Conservation (phyloP, 2,113 vertebrate genomes). For the Haliaeetus leucogaster region DNA sequence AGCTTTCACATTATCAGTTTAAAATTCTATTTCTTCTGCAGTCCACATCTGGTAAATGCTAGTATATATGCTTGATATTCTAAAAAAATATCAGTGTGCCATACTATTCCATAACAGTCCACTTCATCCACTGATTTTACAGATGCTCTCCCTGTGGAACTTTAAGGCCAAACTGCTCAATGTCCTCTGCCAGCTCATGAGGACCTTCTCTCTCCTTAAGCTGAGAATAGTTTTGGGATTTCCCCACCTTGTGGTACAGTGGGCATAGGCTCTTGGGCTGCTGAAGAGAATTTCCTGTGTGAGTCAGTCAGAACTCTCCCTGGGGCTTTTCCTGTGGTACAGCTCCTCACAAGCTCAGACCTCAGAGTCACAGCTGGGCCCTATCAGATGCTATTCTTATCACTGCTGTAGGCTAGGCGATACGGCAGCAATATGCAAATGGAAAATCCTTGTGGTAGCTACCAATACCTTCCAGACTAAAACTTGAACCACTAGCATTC, state of each 20-base stretch:
- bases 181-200: neutral
- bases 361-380: neutral
- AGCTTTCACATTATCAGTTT: neutral
- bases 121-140: neutral
- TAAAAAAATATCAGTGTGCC: neutral
- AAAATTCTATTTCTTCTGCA: neutral
- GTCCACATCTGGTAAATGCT: neutral
- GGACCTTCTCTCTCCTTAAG: neutral
- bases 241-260: neutral
- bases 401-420: neutral
- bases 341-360: neutral
- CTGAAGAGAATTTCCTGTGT: slow-evolving; percentile 27
- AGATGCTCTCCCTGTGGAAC: neutral
- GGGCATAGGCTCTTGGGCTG: neutral
- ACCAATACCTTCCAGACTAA: neutral
- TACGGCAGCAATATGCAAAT: neutral
- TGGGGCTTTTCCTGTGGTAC: neutral
- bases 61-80: neutral
- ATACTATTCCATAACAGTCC: neutral
- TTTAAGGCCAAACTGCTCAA: neutral
- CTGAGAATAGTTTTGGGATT: neutral
- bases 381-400: neutral
- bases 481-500: neutral
- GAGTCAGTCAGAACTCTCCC: slow-evolving; percentile 28
- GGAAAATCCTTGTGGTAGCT: slow-evolving; percentile 22